These are phyloP conservation scores for Diploptera punctata DNA, from an alignment of 2,888 invertebrate species.

Conservation along the genomic window DNA sequence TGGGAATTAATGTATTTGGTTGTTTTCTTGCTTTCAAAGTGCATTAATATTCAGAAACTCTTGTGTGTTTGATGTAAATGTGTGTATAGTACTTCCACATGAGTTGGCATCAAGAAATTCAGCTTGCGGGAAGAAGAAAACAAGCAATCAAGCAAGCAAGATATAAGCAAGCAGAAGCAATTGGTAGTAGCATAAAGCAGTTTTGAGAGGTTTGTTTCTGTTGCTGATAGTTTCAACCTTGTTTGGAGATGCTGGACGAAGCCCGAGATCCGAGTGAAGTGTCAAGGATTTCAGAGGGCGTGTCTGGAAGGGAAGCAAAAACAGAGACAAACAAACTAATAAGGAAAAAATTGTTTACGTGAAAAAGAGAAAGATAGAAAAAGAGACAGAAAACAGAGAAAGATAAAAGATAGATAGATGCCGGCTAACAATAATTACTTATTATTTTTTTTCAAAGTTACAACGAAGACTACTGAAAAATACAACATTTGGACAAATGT, in stretches of 20 bases:
- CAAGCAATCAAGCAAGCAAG: slow-evolving; percentile 16
- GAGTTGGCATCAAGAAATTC: slow-evolving; percentile 35
- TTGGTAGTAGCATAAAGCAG: slow-evolving; percentile 10
- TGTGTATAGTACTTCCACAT: not conserved
- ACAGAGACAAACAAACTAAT: slow-evolving; percentile 39
- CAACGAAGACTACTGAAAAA: not conserved
- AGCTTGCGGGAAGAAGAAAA: slow-evolving; percentile 25
- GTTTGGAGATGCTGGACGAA: slow-evolving; percentile 43
- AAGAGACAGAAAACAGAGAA: slow-evolving; percentile 17
- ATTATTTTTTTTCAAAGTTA: not conserved
- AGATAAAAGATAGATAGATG: not conserved
- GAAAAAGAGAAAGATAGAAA: slow-evolving; percentile 31
- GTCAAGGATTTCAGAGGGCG: slow-evolving; percentile 44
- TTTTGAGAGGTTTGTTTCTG: slow-evolving; percentile 18
- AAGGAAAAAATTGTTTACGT: slow-evolving; percentile 22
- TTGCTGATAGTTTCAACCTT: slow-evolving; percentile 39
- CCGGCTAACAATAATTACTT: slow-evolving; percentile 2
- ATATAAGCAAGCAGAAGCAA: not conserved
- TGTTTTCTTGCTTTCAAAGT: no score
- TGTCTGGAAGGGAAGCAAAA: slow-evolving; percentile 43
- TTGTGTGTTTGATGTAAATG: no score
- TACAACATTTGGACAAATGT: not conserved
- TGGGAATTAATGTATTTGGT: no score
- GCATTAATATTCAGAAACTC: no score
- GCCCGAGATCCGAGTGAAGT: slow-evolving; percentile 43